Conservation (phyloP, 2,888 invertebrate genomes). For the Caenorhabditis doughertyi region DNA sequence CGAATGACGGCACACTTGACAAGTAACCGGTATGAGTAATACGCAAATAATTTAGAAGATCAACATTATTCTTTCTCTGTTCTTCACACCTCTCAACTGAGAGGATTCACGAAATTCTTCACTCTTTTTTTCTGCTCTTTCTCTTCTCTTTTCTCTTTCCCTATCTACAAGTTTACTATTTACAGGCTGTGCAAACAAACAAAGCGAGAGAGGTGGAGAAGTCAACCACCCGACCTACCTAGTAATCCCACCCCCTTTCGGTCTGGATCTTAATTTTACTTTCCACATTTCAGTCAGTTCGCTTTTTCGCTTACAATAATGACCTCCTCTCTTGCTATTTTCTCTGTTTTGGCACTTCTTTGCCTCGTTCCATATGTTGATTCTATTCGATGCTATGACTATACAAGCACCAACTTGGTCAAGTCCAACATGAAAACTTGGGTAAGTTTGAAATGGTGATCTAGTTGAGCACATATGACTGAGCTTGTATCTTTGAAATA, state of each 20-base stretch:
- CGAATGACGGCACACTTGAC: conserved; percentile 46
- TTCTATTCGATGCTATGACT: conserved; percentile 70
- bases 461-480: too few relatives aligned
- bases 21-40: conserved; percentile 48
- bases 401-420: conserved; percentile 59
- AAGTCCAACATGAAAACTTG: conserved; percentile 62
- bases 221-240: conserved; percentile 5
- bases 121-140: conserved; percentile 9
- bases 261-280: conserved; percentile 41
- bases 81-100: conserved; percentile 42
- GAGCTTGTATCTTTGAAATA: neutral
- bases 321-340: conserved; percentile 40
- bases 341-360: conserved; percentile 41
- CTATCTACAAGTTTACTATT: conserved; percentile 54
- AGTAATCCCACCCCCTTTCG: conserved; percentile 31
- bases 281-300: conserved; percentile 16
- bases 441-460: conserved; percentile 38
- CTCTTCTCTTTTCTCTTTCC: conserved; percentile 7
- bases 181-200: conserved; percentile 63
- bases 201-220: conserved; percentile 19
- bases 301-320: conserved; percentile 16
- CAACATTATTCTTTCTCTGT: conserved; percentile 33
- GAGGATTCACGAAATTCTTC: conserved; percentile 19
- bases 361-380: conserved; percentile 58
- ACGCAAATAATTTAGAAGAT: conserved; percentile 31